These are phyloP conservation scores for Euschistus heros DNA, from an alignment of 1,140 invertebrate species.

Conservation along the genomic window DNA sequence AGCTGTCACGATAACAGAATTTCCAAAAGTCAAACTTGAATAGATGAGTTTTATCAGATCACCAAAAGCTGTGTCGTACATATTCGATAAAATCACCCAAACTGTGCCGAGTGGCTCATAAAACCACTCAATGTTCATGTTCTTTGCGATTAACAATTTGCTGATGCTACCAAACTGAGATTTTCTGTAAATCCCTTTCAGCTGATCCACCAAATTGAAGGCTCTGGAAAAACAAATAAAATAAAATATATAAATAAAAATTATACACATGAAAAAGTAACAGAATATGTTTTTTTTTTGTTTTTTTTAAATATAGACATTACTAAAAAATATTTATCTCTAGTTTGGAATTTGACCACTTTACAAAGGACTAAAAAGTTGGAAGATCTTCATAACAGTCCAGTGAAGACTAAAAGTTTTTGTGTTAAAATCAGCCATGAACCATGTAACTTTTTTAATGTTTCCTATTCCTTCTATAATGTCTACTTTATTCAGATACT, in stretches of 20 bases:
- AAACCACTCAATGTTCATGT: constrained; percentile 11
- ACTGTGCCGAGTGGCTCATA: background rate
- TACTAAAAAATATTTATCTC: too few relatives aligned
- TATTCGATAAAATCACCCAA: constrained; percentile 1
- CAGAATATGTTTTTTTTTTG: too few relatives aligned
- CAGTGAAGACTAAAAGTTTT: too few relatives aligned
- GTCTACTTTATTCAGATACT: too few relatives aligned
- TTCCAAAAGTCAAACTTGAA: background rate
- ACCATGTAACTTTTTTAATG: too few relatives aligned
- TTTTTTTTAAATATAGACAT: too few relatives aligned
- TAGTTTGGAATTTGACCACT: too few relatives aligned
- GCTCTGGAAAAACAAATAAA: background rate
- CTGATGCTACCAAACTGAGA: background rate
- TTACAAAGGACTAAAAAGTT: too few relatives aligned
- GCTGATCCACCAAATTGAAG: constrained; percentile 1
- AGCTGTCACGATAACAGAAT: constrained; percentile 5
- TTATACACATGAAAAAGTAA: too few relatives aligned
- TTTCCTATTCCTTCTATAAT: too few relatives aligned
- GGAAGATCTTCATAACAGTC: too few relatives aligned
- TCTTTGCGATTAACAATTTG: constrained; percentile 3
- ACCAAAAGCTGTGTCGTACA: constrained; percentile 1
- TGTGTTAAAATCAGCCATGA: too few relatives aligned
- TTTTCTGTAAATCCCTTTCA: constrained; percentile 2
- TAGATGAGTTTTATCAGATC: constrained; percentile 3
- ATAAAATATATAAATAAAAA: background rate